Evolutionary conservation across 2,113 vertebrate genomes (phyloP).

Genomic region (Phainopepla nitens): DNA sequence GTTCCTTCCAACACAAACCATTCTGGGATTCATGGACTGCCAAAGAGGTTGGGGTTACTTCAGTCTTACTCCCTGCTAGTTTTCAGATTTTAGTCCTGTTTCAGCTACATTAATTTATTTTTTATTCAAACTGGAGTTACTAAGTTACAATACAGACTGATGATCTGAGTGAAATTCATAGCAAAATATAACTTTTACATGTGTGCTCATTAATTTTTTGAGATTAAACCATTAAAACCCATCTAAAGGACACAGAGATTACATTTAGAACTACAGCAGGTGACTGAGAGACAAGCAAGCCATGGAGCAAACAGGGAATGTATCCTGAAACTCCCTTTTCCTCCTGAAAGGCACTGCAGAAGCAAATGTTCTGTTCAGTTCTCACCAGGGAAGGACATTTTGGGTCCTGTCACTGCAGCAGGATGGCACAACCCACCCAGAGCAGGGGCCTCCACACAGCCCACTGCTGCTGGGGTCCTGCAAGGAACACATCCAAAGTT

Average conservation of each 20-base stretch:
- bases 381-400: background rate
- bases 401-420: background rate
- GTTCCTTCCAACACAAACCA: background rate
- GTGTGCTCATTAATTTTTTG: background rate
- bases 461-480: background rate
- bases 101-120: background rate
- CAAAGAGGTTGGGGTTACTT: accelerated
- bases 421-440: background rate
- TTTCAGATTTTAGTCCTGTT: background rate
- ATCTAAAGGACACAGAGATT: background rate
- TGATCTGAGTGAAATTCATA: background rate
- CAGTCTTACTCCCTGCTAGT: background rate
- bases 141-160: background rate
- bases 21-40: background rate
- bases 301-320: background rate
- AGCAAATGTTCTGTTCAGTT: accelerated
- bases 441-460: background rate
- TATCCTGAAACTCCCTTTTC: background rate
- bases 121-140: background rate
- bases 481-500: accelerated
- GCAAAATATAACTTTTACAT: background rate
- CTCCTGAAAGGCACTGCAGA: background rate
- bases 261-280: accelerated
- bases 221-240: background rate
- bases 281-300: background rate